Conservation (phyloP, 2,888 invertebrate species). For the Neoitamus cyanurus region DNA sequence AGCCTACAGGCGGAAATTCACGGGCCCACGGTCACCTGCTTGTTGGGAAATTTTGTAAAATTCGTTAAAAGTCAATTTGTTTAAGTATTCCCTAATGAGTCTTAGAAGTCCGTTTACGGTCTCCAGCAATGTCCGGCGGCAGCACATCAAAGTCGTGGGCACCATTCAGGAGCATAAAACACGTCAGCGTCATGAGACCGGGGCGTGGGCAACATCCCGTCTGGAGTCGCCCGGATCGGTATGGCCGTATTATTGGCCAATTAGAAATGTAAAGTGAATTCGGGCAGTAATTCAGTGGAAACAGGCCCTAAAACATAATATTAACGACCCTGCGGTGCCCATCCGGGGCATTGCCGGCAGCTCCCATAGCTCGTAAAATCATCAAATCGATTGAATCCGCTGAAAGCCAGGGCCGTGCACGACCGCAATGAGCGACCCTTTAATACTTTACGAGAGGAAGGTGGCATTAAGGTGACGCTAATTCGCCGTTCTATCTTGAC, state of each 20-base stretch:
- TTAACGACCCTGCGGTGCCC: background rate
- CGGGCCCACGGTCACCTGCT: background rate
- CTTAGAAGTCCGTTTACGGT: background rate
- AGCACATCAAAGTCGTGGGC: background rate
- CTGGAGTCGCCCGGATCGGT: background rate
- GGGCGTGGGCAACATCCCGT: background rate
- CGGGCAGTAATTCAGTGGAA: constrained; percentile 2
- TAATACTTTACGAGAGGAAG: constrained; percentile 12
- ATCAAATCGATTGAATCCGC: constrained; percentile 12
- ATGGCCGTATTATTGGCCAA: background rate
- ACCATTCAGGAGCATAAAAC: background rate
- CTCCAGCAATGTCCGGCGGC: background rate
- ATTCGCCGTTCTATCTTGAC: background rate
- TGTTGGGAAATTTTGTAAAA: background rate
- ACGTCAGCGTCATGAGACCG: background rate
- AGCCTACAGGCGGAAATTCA: background rate
- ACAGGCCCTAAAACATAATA: background rate
- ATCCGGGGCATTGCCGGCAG: background rate
- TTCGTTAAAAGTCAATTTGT: background rate
- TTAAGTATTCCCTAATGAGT: background rate
- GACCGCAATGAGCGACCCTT: background rate
- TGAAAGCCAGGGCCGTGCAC: background rate
- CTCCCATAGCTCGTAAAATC: constrained; percentile 7
- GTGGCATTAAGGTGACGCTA: constrained; percentile 13
- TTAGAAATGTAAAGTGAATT: constrained; percentile 30